A percentile compares a stretch with the other conserved stretches of the same genome.
These are phyloP conservation scores for Setophaga petechia DNA, from an alignment of 2,113 vertebrate genomes.

Conservation along the genomic window DNA sequence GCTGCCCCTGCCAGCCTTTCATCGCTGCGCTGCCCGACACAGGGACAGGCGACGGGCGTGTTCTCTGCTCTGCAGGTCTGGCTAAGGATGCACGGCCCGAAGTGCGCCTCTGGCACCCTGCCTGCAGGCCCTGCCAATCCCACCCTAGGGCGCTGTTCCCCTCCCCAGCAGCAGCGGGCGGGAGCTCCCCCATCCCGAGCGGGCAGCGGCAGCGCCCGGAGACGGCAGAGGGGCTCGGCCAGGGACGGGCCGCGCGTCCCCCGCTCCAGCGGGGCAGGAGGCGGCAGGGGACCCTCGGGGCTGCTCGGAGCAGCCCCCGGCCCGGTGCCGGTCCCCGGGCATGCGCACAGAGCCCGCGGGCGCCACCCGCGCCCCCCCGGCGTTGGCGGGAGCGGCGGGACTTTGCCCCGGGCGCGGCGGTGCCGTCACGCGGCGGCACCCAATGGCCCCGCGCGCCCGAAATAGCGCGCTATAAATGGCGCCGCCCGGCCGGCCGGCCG, in stretches of 20 bases:
- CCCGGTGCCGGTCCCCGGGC: fast-evolving
- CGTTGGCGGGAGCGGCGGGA: not conserved
- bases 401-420: not conserved
- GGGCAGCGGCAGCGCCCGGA: too few species aligned
- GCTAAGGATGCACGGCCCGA: too few species aligned
- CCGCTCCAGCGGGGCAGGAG: fast-evolving
- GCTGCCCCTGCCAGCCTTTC: not conserved
- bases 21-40: not conserved
- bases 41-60: fast-evolving
- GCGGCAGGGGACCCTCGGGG: fast-evolving
- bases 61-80: fast-evolving
- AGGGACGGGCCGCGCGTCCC: fast-evolving
- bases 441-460: too few species aligned
- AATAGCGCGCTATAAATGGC: too few species aligned
- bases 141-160: not conserved
- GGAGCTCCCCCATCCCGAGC: not conserved
- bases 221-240: fast-evolving
- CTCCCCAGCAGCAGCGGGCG: too few species aligned
- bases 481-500: too few species aligned
- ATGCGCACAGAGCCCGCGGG: fast-evolving
- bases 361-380: not conserved
- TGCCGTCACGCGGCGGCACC: not conserved
- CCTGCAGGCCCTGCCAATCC: not conserved
- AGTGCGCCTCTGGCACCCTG: fast-evolving
- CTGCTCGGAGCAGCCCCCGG: fast-evolving